Percentiles rank a stretch among this genome's conserved stretches.
Evolutionary conservation across 2,888 invertebrate species (phyloP).

Genomic region (Lasioglossum calceatum): DNA sequence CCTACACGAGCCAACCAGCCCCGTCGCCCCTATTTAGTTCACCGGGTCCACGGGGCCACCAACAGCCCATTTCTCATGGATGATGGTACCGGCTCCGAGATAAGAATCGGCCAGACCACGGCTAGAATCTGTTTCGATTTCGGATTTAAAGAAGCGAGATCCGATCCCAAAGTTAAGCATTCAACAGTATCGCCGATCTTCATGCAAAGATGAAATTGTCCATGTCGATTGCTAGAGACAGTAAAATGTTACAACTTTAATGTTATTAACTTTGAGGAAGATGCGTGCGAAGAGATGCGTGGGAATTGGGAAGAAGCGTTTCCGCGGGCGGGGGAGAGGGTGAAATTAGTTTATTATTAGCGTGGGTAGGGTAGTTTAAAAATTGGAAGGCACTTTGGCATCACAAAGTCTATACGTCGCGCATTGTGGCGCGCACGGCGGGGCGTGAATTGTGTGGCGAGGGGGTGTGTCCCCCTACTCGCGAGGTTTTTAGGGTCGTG

Average conservation of each 20-base stretch:
- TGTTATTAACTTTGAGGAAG: background rate
- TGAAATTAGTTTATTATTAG: constrained; percentile 60
- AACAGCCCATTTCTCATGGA: constrained; percentile 59
- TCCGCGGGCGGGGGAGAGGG: background rate
- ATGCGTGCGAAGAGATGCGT: background rate
- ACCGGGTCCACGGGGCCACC: constrained; percentile 52
- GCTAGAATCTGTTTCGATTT: background rate
- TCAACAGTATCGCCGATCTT: background rate
- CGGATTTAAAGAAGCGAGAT: no score
- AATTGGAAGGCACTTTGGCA: constrained; percentile 70
- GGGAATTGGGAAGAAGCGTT: background rate
- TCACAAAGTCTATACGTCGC: constrained; percentile 66
- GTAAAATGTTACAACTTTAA: no score
- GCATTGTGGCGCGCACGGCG: constrained; percentile 66
- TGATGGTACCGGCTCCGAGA: constrained; percentile 25
- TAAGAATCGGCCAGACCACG: constrained; percentile 23
- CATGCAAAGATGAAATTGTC: background rate
- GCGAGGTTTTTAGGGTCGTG: constrained; percentile 69
- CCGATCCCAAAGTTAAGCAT: background rate
- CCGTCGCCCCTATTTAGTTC: constrained; percentile 67
- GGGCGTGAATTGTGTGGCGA: constrained; percentile 77
- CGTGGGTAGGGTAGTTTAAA: constrained; percentile 54
- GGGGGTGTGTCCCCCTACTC: constrained; percentile 76
- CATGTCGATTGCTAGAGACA: no score
- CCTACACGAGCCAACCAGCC: constrained; percentile 80